A percentile compares a stretch with the other conserved stretches of the same genome.
Conservation (phyloP, 2,797 vertebrate genomes). For the Urophycis tenuis region DNA sequence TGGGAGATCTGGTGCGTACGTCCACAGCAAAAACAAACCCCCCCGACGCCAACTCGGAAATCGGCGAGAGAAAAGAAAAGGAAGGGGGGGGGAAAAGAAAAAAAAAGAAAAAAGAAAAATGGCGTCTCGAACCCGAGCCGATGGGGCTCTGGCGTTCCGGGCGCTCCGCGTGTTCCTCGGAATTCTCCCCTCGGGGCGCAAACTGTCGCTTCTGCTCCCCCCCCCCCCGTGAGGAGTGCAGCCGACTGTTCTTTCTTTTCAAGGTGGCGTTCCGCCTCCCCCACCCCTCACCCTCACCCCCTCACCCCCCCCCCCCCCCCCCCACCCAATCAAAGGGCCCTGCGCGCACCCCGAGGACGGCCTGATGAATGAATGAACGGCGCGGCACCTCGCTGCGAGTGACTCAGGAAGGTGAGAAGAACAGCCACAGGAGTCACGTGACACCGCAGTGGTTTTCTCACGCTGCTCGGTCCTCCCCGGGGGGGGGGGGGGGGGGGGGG, state of each 20-base stretch:
- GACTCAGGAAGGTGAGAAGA: conserved; percentile 24
- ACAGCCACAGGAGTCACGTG: conserved; percentile 3
- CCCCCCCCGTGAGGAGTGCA: not conserved
- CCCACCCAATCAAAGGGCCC: too few species aligned
- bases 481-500: too few species aligned
- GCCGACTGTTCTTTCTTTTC: conserved; percentile 2
- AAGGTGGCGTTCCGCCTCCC: not conserved
- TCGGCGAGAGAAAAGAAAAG: not conserved
- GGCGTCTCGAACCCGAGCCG: too few species aligned
- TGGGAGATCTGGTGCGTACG: not conserved
- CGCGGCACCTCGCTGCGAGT: conserved; percentile 16
- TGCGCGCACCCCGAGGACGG: conserved; percentile 8
- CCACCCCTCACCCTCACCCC: not conserved
- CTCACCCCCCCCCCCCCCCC: not conserved
- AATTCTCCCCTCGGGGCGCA: conserved; percentile 22
- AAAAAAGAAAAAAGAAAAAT: too few species aligned
- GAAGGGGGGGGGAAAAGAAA: too few species aligned
- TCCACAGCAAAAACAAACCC: conserved; percentile 5
- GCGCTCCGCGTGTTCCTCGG: not conserved
- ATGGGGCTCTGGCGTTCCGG: too few species aligned
- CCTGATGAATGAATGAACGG: conserved; percentile 6
- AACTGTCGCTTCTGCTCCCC: conserved; percentile 36
- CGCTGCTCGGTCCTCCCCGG: not conserved
- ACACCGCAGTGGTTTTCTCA: not conserved
- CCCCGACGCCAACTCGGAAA: conserved; percentile 15